Conservation (phyloP, 2,888 invertebrate genomes). For the Nebria salina region DNA sequence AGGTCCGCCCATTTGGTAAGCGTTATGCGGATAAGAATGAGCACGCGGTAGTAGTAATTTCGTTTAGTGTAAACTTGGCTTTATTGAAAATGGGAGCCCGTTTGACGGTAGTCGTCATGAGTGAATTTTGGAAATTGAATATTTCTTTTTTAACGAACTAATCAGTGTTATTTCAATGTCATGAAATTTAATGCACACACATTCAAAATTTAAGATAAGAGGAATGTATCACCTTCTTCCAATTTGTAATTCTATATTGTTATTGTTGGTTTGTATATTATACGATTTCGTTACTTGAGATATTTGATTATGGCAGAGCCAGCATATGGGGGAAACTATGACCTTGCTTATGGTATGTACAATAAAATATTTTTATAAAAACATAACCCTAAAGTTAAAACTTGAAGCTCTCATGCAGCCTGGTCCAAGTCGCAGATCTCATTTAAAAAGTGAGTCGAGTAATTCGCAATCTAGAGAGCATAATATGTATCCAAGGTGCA, state of each 20-base stretch:
- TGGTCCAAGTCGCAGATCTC: conserved; percentile 36
- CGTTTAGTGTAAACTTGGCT: conserved; percentile 17
- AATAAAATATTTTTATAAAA: conserved; percentile 12
- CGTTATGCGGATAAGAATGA: not conserved
- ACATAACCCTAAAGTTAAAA: conserved; percentile 23
- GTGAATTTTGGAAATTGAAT: conserved; percentile 8
- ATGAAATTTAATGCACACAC: conserved; percentile 5
- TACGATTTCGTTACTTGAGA: not conserved
- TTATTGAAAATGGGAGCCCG: conserved; percentile 18
- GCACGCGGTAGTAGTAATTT: not conserved
- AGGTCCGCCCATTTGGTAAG: not conserved
- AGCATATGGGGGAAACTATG: conserved; percentile 42
- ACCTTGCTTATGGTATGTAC: conserved; percentile 37
- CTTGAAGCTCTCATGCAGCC: conserved; percentile 37
- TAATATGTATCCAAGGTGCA: conserved; percentile 75
- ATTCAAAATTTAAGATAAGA: conserved; percentile 19
- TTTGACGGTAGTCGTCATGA: conserved; percentile 27
- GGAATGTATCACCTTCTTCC: conserved; percentile 20
- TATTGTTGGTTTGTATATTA: conserved; percentile 13
- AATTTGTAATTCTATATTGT: conserved; percentile 14
- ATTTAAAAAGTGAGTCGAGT: conserved; percentile 54
- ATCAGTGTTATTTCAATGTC: conserved; percentile 24
- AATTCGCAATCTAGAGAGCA: conserved; percentile 64
- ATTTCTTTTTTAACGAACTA: conserved; percentile 26
- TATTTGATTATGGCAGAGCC: conserved; percentile 43